Evolutionary conservation across 2,113 vertebrate species (phyloP).

Genomic region (Megalops atlanticus): DNA sequence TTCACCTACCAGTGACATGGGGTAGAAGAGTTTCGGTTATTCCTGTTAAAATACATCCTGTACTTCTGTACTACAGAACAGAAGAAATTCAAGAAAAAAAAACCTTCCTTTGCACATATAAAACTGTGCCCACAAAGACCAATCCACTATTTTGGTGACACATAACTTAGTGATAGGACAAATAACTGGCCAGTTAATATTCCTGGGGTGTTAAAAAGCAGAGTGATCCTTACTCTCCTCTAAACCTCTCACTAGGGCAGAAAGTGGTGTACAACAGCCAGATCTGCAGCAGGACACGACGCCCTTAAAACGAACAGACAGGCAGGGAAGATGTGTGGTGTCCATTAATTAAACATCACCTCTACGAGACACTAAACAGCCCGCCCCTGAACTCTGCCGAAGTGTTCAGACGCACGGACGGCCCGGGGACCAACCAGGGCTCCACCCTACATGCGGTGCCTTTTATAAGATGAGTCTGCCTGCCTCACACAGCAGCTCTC

Average conservation of each 20-base stretch:
- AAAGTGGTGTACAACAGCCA: neutral
- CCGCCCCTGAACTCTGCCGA: constrained; percentile 34
- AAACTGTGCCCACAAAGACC: too few species aligned
- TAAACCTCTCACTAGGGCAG: constrained; percentile 28
- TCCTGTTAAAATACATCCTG: too few species aligned
- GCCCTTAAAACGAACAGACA: constrained; percentile 46
- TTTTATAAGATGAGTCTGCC: neutral
- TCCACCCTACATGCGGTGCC: neutral
- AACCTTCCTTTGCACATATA: too few species aligned
- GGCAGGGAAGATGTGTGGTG: constrained; percentile 35
- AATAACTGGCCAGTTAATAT: neutral
- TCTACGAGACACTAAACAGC: constrained; percentile 61
- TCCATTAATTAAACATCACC: constrained; percentile 58
- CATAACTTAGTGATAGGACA: neutral
- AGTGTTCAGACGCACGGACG: neutral
- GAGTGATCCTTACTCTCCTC: neutral
- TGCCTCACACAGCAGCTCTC: neutral
- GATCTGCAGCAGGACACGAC: constrained; percentile 23
- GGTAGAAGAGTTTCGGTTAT: too few species aligned
- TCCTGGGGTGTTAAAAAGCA: neutral
- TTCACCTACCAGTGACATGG: too few species aligned
- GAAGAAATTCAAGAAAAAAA: too few species aligned
- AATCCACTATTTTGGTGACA: too few species aligned
- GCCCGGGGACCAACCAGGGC: neutral
- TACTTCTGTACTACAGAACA: too few species aligned